A percentile compares a stretch with the other conserved stretches of the same genome.
These are phyloP conservation scores for Eledone cirrhosa DNA, from an alignment of 2,888 invertebrate genomes.

Conservation along the genomic window DNA sequence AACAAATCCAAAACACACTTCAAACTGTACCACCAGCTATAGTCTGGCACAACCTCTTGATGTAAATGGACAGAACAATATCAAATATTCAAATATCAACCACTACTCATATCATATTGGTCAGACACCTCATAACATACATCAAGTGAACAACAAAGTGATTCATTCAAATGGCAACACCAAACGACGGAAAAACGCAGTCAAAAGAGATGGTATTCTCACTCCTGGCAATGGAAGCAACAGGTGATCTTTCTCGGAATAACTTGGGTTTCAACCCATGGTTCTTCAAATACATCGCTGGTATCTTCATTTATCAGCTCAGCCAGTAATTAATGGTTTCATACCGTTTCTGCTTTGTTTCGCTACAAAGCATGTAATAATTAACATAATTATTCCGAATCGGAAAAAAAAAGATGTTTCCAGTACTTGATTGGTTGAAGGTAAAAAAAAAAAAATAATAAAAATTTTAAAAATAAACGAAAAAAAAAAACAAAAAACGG, in stretches of 20 bases:
- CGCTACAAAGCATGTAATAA: slow-evolving; percentile 14
- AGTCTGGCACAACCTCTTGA: neutral
- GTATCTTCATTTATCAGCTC: neutral
- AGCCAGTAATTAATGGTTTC: slow-evolving; percentile 5
- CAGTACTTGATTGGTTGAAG: slow-evolving; percentile 4
- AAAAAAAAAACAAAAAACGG: neutral
- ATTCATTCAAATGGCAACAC: slow-evolving; percentile 32
- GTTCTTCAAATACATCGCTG: neutral
- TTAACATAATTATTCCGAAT: slow-evolving; percentile 17
- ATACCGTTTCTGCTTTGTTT: neutral
- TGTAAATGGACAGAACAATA: slow-evolving; percentile 4
- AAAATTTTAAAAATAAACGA: neutral
- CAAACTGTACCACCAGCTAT: slow-evolving; percentile 1
- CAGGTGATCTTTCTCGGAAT: slow-evolving; percentile 1
- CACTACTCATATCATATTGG: slow-evolving; percentile 26
- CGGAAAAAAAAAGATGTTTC: slow-evolving; percentile 17
- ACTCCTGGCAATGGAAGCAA: slow-evolving; percentile 28
- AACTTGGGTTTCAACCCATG: neutral
- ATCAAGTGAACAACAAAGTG: slow-evolving; percentile 31
- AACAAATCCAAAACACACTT: slow-evolving; percentile 12
- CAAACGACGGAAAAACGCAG: slow-evolving; percentile 36
- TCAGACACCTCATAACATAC: neutral
- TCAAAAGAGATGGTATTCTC: slow-evolving; percentile 31
- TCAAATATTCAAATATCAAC: slow-evolving; percentile 19
- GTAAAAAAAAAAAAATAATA: neutral